These are phyloP conservation scores for Apamea sordens DNA, from an alignment of 2,888 invertebrate species.

Conservation along the genomic window DNA sequence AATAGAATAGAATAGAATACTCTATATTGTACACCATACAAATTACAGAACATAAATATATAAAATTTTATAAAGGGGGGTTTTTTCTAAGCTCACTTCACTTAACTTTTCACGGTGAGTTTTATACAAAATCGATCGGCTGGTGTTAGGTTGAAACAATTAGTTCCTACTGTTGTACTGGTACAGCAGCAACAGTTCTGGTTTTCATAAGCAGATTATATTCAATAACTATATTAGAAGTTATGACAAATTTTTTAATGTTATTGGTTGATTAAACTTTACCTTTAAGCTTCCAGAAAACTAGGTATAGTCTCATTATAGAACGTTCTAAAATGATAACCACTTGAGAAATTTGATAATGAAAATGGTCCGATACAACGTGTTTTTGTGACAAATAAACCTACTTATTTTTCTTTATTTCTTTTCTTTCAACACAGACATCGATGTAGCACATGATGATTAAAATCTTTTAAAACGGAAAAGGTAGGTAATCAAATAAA, in stretches of 20 bases:
- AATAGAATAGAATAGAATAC: too few relatives aligned
- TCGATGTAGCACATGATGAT: neutral
- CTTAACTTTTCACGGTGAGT: too few relatives aligned
- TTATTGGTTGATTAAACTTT: neutral
- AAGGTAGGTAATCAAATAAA: neutral
- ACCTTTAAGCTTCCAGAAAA: neutral
- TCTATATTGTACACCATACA: too few relatives aligned
- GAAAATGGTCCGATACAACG: neutral
- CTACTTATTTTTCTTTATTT: too few relatives aligned
- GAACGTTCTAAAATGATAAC: neutral
- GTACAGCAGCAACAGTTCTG: neutral
- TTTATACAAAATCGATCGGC: too few relatives aligned
- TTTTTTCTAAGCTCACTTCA: too few relatives aligned
- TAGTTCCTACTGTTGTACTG: neutral
- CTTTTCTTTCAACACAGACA: neutral
- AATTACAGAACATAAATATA: too few relatives aligned
- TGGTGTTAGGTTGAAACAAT: constrained; percentile 5
- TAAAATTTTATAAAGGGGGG: too few relatives aligned
- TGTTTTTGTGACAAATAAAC: too few relatives aligned
- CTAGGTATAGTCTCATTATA: neutral
- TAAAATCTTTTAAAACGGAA: neutral
- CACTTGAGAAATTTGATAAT: neutral
- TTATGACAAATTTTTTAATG: neutral
- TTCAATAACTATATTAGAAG: too few relatives aligned
- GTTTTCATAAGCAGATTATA: too few relatives aligned